Evolutionary conservation across 2,113 vertebrate species (phyloP).

Genomic region (Lophura nycthemera): DNA sequence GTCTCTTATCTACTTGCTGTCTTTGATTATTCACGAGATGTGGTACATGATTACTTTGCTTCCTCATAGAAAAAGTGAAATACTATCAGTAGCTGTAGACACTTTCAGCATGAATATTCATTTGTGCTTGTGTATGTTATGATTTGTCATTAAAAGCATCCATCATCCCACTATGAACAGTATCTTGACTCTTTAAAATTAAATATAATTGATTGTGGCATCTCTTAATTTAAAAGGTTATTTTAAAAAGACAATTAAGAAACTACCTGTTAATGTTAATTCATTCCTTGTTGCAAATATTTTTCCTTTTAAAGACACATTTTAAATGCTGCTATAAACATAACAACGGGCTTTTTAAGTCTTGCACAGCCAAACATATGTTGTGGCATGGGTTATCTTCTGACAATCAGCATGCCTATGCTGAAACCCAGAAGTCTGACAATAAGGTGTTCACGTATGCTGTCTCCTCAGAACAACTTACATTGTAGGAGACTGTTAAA

Average conservation of each 20-base stretch:
- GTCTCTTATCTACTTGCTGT: conserved; percentile 37
- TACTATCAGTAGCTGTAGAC: conserved; percentile 32
- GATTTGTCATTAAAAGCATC: conserved; percentile 35
- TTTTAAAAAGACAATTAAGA: conserved; percentile 20
- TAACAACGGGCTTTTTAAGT: neutral
- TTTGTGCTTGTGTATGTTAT: conserved; percentile 11
- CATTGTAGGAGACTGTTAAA: neutral
- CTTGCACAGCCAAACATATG: neutral
- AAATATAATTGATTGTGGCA: conserved; percentile 18
- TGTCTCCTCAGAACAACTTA: neutral
- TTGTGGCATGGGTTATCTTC: neutral
- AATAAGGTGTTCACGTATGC: neutral
- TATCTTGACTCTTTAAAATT: neutral
- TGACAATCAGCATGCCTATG: neutral
- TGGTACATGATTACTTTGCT: conserved; percentile 20
- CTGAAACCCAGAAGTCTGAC: neutral
- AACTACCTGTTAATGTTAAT: conserved; percentile 50
- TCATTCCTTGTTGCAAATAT: conserved; percentile 17
- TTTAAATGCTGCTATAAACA: conserved; percentile 6
- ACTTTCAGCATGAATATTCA: conserved; percentile 50
- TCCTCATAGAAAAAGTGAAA: conserved; percentile 39
- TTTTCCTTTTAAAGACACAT: neutral
- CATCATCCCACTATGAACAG: conserved; percentile 17
- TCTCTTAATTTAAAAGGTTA: conserved; percentile 43
- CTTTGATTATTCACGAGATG: conserved; percentile 50